Evolutionary conservation across 1,140 invertebrate species (phyloP), one percentile per base, ranked within the genome.

Genomic region (Drosophila suzukii): DNA sequence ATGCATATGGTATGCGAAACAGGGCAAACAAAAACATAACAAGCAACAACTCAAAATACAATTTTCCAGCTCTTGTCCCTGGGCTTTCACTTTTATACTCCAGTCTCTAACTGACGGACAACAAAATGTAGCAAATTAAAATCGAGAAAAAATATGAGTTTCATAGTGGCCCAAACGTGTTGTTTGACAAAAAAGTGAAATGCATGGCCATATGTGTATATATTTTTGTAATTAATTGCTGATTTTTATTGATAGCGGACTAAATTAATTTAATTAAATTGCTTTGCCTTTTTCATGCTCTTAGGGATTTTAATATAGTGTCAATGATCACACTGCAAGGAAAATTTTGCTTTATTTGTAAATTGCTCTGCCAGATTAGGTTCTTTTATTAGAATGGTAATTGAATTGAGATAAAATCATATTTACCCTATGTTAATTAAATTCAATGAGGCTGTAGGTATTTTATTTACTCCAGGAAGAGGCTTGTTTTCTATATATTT

Each of bases 41-140:
- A 73, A 55, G 54, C 32, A 36, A 32, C 66, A 85, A 79, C 75
- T 88, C 62, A 79, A 86, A 86, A 86, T 83, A 66, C 72, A 88
- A 65, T 88, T 86, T 72, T 57, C 30, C 71, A 70, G 24, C 65
- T 56, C 32, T 46, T 58, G 67, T 76, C 82, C 70, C 66, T 65
- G 51, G 67, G 65, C 83, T 82, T 78, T 75, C 78, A 67, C 75
- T 60, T 78, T 65, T 78, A 43, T 47, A 7, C 54, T 41, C 15
- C 47, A 39, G 57, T 30, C n/a, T 7, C 24, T 15, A 44, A 56
- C 47, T 77, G 54, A 56, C 51, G 74, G 43, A 61, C 44, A 30
- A 43, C 63, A 36, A 60, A 60, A 61, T 66, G 81, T 41, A 65
- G 80, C 81, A 83, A 83, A 83, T 83, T 83, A 84, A 84, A 83